Base-by-base conservation (phyloP, 92 coral and sea anemone species). In the Isaurus tuberculatus region DNA sequence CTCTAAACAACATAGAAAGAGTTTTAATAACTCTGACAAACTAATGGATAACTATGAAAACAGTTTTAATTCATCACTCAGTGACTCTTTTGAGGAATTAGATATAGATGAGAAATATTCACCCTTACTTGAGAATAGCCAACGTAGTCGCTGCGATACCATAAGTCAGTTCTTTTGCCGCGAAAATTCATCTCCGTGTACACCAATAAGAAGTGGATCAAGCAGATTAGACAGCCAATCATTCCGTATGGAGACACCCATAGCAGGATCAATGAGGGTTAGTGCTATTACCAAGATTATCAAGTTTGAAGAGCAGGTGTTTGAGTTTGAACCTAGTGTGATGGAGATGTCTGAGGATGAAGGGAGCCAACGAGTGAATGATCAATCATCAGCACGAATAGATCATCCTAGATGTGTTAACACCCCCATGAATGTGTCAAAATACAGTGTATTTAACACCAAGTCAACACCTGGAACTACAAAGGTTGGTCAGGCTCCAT, bases 71-170 rank as follows among this genome's bases (percentile, higher is more conserved):
- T 77, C 82, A 2, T 57, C 80, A 19, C 31, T 74, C 19, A 34
- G 66, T 30, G 57, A 60, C 1, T 63, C 70, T 5, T 33, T 37
- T 8, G 82, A 36, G 20, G 82, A 36, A 23, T 26, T 60, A 25
- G 64, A 61, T 28, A 44, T 51, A 32, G 36, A 20, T 36, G 70
- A 77, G 20, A 77, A 22, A 17, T 32, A 34, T 40, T 30, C 67
- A 17, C 8, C 10, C 9, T 58, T 37, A 17, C 51, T 33, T 57
- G 15, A 8, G 23, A 36, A 60, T 48, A 20, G 2, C 8, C 51
- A 32, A 4, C 82, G 82, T 23, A 77, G 70, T 61, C 82, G 82
- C 17, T 77, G 82, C 23, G 82, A 77, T 19, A 77, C 70, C 23
- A 22, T 75, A 75, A 75, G 80, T 30, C 51, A 61, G 60, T 53